These are phyloP conservation scores for Paratilapia polleni DNA, from an alignment of 2,113 vertebrate species.

Conservation along the genomic window DNA sequence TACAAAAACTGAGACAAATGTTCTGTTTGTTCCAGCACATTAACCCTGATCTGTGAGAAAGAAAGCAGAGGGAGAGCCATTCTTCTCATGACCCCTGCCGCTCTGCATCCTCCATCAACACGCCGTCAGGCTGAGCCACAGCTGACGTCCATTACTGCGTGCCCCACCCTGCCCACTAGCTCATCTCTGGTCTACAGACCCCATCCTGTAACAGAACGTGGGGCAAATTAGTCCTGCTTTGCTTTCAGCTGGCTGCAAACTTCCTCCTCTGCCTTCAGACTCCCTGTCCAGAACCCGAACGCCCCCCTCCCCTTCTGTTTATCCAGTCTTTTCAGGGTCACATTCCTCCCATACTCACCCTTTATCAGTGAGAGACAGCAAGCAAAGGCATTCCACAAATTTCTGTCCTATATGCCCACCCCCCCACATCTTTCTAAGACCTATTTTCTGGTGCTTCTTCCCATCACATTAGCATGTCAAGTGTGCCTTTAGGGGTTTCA, in stretches of 20 bases:
- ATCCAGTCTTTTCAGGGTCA: slow-evolving; percentile 76
- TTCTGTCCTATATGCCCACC: slow-evolving; percentile 32
- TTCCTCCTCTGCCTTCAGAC: slow-evolving; percentile 24
- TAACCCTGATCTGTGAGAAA: slow-evolving; percentile 54
- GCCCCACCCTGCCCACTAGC: background rate
- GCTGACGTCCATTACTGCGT: slow-evolving; percentile 54
- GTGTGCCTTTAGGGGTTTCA: background rate
- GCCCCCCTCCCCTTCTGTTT: slow-evolving; percentile 58
- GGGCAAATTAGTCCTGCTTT: slow-evolving; percentile 35
- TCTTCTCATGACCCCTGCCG: slow-evolving; percentile 69
- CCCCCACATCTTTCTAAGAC: slow-evolving; percentile 27
- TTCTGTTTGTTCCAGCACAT: slow-evolving; percentile 44
- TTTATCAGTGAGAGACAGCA: slow-evolving; percentile 68
- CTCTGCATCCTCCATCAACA: slow-evolving; percentile 24
- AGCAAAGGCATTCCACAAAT: slow-evolving; percentile 71
- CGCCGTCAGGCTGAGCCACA: slow-evolving; percentile 41
- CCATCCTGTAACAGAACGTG: slow-evolving; percentile 38
- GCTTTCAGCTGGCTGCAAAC: slow-evolving; percentile 34
- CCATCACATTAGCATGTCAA: slow-evolving; percentile 17
- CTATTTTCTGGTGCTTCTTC: slow-evolving; percentile 18
- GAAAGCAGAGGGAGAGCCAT: slow-evolving; percentile 22
- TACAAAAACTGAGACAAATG: background rate
- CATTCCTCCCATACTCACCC: slow-evolving; percentile 78
- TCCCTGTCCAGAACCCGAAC: slow-evolving; percentile 14
- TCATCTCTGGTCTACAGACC: slow-evolving; percentile 14